Conservation (phyloP, 64 coral and sea anemone genomes). For the Stylophora pistillata region DNA sequence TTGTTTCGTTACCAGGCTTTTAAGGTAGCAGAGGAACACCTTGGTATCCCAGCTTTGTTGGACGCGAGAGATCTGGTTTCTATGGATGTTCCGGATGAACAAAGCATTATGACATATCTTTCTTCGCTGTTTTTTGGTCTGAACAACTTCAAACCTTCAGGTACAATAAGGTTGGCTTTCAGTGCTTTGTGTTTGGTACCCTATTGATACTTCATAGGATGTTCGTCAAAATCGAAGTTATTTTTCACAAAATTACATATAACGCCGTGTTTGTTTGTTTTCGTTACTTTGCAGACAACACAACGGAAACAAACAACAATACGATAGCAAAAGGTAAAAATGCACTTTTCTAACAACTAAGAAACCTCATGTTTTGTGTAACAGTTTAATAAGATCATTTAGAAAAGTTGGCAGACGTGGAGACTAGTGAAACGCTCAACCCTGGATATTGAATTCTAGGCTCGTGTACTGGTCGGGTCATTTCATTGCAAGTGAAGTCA, state of each 20-base stretch:
- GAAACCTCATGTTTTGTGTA: too few relatives aligned
- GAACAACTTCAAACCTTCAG: constrained; percentile 6
- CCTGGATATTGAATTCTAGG: too few relatives aligned
- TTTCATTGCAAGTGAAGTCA: too few relatives aligned
- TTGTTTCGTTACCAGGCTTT: constrained; percentile 65
- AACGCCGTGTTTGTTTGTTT: not conserved
- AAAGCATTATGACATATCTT: constrained; percentile 74
- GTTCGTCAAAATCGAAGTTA: not conserved
- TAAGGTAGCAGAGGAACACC: constrained; percentile 64
- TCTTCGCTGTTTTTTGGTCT: constrained; percentile 60
- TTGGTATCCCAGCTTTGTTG: constrained; percentile 74
- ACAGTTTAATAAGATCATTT: too few relatives aligned
- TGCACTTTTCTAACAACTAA: too few relatives aligned
- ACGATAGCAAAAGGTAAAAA: not conserved
- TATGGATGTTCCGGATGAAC: constrained; percentile 74
- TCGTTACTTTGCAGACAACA: not conserved
- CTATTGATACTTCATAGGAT: not conserved
- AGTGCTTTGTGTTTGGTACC: too few relatives aligned
- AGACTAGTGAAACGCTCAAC: too few relatives aligned
- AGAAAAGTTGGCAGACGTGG: too few relatives aligned
- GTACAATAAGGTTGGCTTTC: not conserved
- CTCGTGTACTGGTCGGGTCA: too few relatives aligned
- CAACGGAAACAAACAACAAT: not conserved
- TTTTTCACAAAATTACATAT: not conserved
- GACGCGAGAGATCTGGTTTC: constrained; percentile 70